phyloP scores from a whole-genome alignment of 2,888 invertebrate species.

The Protodeltote pygarga region DNA sequence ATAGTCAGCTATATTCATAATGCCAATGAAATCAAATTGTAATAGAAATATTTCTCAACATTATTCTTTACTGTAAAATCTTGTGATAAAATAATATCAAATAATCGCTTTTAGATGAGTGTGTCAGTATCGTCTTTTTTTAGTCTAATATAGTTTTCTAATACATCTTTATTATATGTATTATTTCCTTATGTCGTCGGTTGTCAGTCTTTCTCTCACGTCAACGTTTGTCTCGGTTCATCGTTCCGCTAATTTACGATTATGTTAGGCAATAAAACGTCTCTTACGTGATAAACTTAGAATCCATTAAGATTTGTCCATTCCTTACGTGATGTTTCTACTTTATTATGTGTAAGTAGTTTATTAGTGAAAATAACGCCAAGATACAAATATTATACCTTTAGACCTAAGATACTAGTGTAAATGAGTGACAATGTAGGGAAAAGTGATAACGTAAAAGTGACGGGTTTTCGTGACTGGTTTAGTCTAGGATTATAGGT shows the following conservation, averaged over 20 bases:
- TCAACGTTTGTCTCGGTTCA: constrained; percentile 37
- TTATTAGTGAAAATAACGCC: constrained; percentile 56
- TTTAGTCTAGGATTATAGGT: constrained; percentile 56
- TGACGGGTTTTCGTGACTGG: constrained; percentile 64
- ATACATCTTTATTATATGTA: no score
- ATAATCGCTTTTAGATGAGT: neutral
- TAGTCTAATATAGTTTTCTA: no score
- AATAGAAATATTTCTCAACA: no score
- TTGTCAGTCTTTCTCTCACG: constrained; percentile 10
- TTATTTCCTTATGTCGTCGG: neutral
- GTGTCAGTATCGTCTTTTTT: no score
- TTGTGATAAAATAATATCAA: constrained; percentile 1
- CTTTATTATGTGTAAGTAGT: constrained; percentile 36
- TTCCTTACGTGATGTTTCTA: constrained; percentile 38
- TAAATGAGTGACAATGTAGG: constrained; percentile 53
- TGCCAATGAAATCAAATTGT: no score
- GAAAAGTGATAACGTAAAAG: constrained; percentile 61
- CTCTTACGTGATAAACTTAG: constrained; percentile 38
- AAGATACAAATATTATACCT: constrained; percentile 56
- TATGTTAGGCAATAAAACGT: constrained; percentile 54
- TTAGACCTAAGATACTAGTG: constrained; percentile 48
- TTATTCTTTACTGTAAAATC: neutral
- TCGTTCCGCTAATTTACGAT: constrained; percentile 48
- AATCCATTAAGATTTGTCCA: constrained; percentile 41
- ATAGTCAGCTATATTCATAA: constrained; percentile 10